Evolutionary conservation across 2,797 vertebrate genomes (phyloP).

Genomic region (Chiloscyllium punctatum): DNA sequence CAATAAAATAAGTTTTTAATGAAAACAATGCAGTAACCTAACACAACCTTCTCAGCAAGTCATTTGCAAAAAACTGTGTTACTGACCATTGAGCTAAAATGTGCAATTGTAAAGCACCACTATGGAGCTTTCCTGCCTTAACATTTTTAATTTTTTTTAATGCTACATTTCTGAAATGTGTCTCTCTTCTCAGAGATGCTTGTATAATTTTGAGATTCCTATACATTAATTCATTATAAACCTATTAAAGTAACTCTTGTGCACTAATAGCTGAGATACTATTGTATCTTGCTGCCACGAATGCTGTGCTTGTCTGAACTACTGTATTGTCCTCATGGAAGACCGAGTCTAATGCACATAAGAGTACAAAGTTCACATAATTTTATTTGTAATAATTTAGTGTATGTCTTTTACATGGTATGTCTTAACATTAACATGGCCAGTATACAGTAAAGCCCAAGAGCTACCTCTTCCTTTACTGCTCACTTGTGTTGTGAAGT

Average conservation of each 20-base stretch:
- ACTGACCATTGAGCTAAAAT: background rate
- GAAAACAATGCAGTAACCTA: background rate
- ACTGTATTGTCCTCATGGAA: background rate
- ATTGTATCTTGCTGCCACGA: background rate
- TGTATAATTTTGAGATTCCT: conserved; percentile 1
- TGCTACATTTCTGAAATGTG: conserved; percentile 16
- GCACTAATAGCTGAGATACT: background rate
- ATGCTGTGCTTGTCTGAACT: background rate
- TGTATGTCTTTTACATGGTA: background rate
- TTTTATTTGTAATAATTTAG: background rate
- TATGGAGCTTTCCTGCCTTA: conserved; percentile 34
- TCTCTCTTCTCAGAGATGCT: background rate
- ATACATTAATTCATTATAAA: background rate
- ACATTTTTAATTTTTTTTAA: conserved; percentile 4
- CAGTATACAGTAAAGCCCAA: background rate
- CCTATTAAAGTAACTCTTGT: conserved; percentile 13
- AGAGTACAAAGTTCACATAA: background rate
- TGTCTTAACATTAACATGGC: background rate
- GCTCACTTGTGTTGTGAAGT: background rate
- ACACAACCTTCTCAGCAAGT: background rate
- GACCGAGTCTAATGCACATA: background rate
- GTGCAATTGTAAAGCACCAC: background rate
- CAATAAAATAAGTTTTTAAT: conserved; percentile 13
- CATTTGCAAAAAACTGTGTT: background rate
- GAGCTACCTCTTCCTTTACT: background rate